phyloP scores from a whole-genome alignment of 2,888 invertebrate species.

The Stenoptilia bipunctidactyla region DNA sequence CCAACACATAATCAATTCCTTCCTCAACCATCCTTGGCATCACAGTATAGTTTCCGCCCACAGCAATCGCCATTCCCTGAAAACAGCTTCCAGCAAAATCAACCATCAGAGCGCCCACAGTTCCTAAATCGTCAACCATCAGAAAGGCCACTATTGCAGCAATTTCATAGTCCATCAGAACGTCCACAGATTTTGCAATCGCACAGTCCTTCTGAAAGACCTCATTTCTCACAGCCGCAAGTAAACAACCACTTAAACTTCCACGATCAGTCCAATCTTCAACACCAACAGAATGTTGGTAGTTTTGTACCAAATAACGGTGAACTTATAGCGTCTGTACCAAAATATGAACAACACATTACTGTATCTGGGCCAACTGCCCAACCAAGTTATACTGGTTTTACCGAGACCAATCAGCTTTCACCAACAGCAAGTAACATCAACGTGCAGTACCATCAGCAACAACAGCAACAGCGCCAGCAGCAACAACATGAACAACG shows the following conservation, averaged over 20 bases:
- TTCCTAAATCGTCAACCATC: conserved; percentile 37
- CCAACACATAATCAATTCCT: conserved; percentile 47
- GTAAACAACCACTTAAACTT: conserved; percentile 26
- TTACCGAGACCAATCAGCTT: conserved; percentile 30
- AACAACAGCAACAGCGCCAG: conserved; percentile 14
- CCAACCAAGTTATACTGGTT: conserved; percentile 32
- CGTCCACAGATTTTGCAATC: conserved; percentile 30
- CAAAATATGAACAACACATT: conserved; percentile 85
- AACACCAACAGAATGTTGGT: conserved; percentile 56
- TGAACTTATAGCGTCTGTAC: conserved; percentile 81
- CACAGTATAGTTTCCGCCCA: conserved; percentile 49
- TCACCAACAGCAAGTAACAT: conserved; percentile 17
- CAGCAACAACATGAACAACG: conserved; percentile 9
- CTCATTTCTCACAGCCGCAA: conserved; percentile 26
- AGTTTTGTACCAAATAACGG: conserved; percentile 75
- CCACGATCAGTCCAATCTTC: conserved; percentile 33
- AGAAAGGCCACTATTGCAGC: conserved; percentile 23
- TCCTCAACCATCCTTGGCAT: conserved; percentile 51
- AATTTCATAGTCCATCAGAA: conserved; percentile 18
- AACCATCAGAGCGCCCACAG: conserved; percentile 23
- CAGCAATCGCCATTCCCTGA: conserved; percentile 23
- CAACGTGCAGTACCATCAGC: conserved; percentile 11
- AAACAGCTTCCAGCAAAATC: conserved; percentile 29
- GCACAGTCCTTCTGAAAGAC: conserved; percentile 39
- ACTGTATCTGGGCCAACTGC: conserved; percentile 60